These are phyloP conservation scores for Pangasius sanitwongsei DNA, from an alignment of 2,797 vertebrate species.

Conservation along the genomic window DNA sequence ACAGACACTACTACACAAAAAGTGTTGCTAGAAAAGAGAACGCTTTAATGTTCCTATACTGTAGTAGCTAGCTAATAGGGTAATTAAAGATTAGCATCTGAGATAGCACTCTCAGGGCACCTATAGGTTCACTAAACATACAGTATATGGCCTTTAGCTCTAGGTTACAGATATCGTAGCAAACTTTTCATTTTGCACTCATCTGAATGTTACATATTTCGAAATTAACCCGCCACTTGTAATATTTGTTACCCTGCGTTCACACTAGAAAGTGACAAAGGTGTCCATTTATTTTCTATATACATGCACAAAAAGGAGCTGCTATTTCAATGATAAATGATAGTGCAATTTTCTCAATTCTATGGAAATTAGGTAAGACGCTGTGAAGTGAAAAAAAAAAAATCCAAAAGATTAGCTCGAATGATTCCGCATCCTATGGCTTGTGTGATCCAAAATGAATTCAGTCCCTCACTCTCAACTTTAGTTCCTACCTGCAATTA, in stretches of 20 bases:
- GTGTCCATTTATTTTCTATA: background rate
- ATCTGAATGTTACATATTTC: background rate
- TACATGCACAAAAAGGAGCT: background rate
- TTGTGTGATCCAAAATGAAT: background rate
- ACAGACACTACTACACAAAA: background rate
- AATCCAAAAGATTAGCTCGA: background rate
- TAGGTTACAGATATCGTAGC: background rate
- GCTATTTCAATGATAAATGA: background rate
- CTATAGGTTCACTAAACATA: background rate
- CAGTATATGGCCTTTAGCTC: background rate
- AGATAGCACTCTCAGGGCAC: background rate
- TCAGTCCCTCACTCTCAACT: background rate
- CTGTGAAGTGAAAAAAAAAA: background rate
- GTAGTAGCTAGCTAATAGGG: background rate
- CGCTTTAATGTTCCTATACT: background rate
- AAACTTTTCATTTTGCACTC: background rate
- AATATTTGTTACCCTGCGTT: slow-evolving; percentile 4
- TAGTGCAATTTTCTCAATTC: background rate
- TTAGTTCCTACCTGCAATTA: background rate
- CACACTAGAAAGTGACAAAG: slow-evolving; percentile 9
- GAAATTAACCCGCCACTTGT: background rate
- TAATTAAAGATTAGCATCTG: background rate
- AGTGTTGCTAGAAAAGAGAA: background rate
- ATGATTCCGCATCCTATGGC: background rate
- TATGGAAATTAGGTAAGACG: background rate